Evolutionary conservation across 2,888 invertebrate genomes (phyloP), one percentile per base, ranked within the genome.

Genomic region (Polyommatus icarus): DNA sequence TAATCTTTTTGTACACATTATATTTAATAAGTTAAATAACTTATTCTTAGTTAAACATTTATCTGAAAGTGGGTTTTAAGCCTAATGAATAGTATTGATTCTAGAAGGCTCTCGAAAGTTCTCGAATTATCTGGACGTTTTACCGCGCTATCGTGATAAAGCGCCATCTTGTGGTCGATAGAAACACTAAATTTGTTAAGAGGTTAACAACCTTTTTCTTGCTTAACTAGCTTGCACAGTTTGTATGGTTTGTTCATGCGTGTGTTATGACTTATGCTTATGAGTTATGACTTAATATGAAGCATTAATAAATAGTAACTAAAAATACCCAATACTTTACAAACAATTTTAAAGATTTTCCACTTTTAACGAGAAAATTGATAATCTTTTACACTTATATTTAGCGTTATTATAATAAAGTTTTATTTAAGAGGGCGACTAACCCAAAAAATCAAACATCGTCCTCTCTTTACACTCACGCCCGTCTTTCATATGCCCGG

Each of bases 21-120:
- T 29, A 46, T 1, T n/a, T 29, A 12, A 36, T 20, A 72, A 24
- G 0, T 36, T 18, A 59, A 50, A 59, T 7, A 15, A 32, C 32
- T 75, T 73, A 76, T 29, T 72, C 12, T 12, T 54, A 2, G 7
- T 29, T 20, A 24, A 76, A 20, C 15, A 84, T 86, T 84, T 78
- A 84, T 83, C 81, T 80, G 85, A 59, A 80, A 84, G 80, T 29
- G 1, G 6, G 3, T 1, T 12, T 1, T 5, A 76, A 76, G 18
- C 54, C 8, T 4, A 0, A 71, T 79, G 81, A 78, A 71, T 8
- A 76, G 75, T 46, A 73, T 71, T 79, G 78, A 80, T 80, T 83
- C 79, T 83, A 82, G 92, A 92, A 88, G 57, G 72, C 83, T 91
- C 90, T 87, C 80, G 91, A 91, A 88, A 76, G 57, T 85, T 91